phyloP scores from a whole-genome alignment of 2,113 vertebrate genomes.

The Cephalopholis sonnerati region DNA sequence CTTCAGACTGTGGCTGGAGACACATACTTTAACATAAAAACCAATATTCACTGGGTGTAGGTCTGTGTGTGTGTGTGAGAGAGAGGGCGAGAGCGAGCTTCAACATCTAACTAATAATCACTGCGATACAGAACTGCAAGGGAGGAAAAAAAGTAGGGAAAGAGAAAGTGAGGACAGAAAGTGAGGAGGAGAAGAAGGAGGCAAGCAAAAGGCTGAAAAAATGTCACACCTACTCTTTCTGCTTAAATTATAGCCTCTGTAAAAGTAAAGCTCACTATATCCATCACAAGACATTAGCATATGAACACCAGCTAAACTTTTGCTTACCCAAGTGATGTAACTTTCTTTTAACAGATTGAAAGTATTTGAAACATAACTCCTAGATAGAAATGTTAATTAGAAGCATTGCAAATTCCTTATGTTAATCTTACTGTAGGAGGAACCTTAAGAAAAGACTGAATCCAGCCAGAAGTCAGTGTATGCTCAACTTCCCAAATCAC shows the following conservation, averaged over 20 bases:
- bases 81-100: neutral
- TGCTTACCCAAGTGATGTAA: neutral
- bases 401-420: neutral
- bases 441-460: neutral
- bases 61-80: slow-evolving; percentile 9
- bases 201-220: slow-evolving; percentile 4
- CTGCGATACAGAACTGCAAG: slow-evolving; percentile 22
- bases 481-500: too few species aligned
- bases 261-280: slow-evolving; percentile 26
- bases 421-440: neutral
- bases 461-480: neutral
- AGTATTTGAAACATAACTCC: neutral
- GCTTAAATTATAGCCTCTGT: slow-evolving; percentile 9
- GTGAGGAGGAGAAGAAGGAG: neutral
- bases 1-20: slow-evolving; percentile 66
- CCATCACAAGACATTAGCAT: slow-evolving; percentile 33
- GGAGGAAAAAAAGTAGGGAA: neutral
- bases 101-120: slow-evolving; percentile 47
- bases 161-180: neutral
- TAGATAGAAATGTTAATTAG: neutral
- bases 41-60: slow-evolving; percentile 52
- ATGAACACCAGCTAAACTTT: slow-evolving; percentile 22
- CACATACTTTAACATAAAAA: slow-evolving; percentile 74
- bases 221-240: slow-evolving; percentile 33
- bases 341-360: neutral